Base-by-base conservation (phyloP, 2,113 vertebrate genomes). In the Xiphias gladius region DNA sequence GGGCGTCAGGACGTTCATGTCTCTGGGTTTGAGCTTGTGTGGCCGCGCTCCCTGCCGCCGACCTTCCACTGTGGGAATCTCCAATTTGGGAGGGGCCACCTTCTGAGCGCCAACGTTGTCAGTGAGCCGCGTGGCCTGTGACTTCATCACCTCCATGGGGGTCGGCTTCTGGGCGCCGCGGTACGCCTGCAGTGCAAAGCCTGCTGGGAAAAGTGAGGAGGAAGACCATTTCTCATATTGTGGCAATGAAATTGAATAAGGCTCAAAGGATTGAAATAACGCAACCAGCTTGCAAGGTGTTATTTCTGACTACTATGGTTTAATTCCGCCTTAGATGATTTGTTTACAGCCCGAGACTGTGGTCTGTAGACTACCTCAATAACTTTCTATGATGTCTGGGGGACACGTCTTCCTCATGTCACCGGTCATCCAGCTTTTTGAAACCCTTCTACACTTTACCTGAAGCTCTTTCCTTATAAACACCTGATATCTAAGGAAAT, bases 101-200 rank as follows among this genome's bases (percentile, higher is more conserved):
- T 93, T 96, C 72, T 97, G 95, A 13, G 89, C 75, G 67, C 75
- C 55, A 6, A 95, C 63, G 68, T 94, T 92, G 32, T 97, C 98
- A 0, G 90, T 77, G 88, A 96, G 89, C 5, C 96, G 95, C 0
- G 95, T 91, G 84, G 95, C 95, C 91, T 97, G 97, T 0, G 94
- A 94, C 87, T 96, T 96, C 95, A 99, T 97, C 80, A 98, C 90
- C 81, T 99, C 98, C 97, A 99, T 96, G 2, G 97, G 96, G 16
- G 96, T 96, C 5, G 97, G 97, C 62, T 98, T 99, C 86, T 97
- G 97, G 55, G 96, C 95, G 12, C 97, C 97, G 32, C 95, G 96
- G 76, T 98, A 97, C 19, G 95, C 85, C 92, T 98, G 97, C 86
- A 97, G 79, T 1, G 98, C 96, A 90, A 98, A 97, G 63, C 96